Evolutionary conservation across 2,888 invertebrate species (phyloP), one percentile per base, ranked within the genome.

Genomic region (Schrankia costaestrigalis): DNA sequence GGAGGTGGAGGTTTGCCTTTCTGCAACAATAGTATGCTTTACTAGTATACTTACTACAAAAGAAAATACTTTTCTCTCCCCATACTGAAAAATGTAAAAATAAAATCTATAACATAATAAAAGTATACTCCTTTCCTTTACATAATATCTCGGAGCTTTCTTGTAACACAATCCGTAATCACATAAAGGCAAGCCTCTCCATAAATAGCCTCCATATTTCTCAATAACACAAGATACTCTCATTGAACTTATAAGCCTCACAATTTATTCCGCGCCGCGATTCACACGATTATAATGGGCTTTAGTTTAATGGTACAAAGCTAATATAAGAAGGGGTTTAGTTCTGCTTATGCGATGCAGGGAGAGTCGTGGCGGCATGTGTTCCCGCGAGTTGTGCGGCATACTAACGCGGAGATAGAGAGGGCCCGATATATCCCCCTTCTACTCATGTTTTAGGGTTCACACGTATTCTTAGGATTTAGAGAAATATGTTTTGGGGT

Each of bases 341-440:
- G 47, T 40, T 46, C 40, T 34, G 56, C 44, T 50, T 35, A 33
- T 44, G 40, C 47, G 54, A 45, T 63, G 65, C 64, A 61, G 45
- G 47, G 47, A 41, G 38, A 58, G 47, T 55, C 50, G 19, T 41
- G 32, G 49, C 53, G 51, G 46, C 65, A 52, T 38, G 50, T 64
- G 51, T 59, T 44, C 37, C 31, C 27, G 33, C 35, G 33, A 34
- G 44, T 52, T 45, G 57, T 35, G 37, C 36, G 21, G 64, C 56
- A 60, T 66, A 64, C 67, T 59, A 64, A 66, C 52, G 35, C 46
- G 31, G 6, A 28, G n/a, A n/a, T n/a, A n/a, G n/a, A n/a, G n/a
- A n/a, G n/a, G n/a, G n/a, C n/a, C n/a, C n/a, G n/a, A n/a, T n/a
- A n/a, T n/a, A n/a, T n/a, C n/a, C n/a, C n/a, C n/a, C n/a, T n/a